Conservation (phyloP, 1,140 invertebrate genomes). For the Diabrotica undecimpunctata region DNA sequence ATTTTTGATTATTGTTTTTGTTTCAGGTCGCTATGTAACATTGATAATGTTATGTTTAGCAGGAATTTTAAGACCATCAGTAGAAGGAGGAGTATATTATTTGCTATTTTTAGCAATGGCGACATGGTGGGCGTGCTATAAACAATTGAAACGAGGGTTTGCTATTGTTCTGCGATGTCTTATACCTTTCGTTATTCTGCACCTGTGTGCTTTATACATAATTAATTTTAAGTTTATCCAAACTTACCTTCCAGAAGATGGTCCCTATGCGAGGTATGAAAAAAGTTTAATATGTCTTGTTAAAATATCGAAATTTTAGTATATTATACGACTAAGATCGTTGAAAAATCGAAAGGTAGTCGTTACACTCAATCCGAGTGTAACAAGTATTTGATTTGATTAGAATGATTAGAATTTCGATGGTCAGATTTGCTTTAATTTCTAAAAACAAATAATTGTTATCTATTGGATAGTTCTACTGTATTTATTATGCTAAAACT, state of each 20-base stretch:
- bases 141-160: constrained; percentile 68
- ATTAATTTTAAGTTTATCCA: constrained; percentile 87
- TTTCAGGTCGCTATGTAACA: constrained; percentile 67
- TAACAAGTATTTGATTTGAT: too few relatives aligned
- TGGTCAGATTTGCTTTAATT: too few relatives aligned
- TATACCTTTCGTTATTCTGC: constrained; percentile 69
- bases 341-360: too few relatives aligned
- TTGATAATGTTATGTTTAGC: constrained; percentile 72
- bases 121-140: constrained; percentile 85
- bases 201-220: constrained; percentile 72
- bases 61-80: constrained; percentile 72
- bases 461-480: too few relatives aligned
- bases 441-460: too few relatives aligned
- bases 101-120: constrained; percentile 77
- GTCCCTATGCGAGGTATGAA: constrained; percentile 61
- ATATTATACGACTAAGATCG: too few relatives aligned
- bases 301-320: too few relatives aligned
- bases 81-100: constrained; percentile 81
- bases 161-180: constrained; percentile 67
- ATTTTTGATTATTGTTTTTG: background rate
- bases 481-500: too few relatives aligned
- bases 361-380: too few relatives aligned
- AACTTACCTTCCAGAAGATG: constrained; percentile 64
- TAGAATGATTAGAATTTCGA: too few relatives aligned
- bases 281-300: too few relatives aligned